phyloP scores from a whole-genome alignment of 2,113 vertebrate genomes.

The Cyanoderma ruficeps region DNA sequence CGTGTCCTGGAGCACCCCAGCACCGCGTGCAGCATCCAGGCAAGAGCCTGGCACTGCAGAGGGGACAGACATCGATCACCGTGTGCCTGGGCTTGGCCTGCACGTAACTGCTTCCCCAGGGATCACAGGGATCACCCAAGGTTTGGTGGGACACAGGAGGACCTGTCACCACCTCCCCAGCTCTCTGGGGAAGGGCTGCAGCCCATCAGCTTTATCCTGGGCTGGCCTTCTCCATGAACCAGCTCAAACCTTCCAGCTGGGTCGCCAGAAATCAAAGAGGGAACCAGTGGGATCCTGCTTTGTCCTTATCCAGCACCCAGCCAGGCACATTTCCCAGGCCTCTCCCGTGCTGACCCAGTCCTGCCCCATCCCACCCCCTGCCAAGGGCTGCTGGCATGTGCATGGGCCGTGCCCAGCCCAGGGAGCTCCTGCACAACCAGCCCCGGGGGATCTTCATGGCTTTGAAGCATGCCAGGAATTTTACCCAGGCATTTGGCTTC shows the following conservation, averaged over 20 bases:
- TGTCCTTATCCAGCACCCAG: background rate
- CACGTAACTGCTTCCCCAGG: background rate
- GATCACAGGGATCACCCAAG: background rate
- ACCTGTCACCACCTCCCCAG: background rate
- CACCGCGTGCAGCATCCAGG: background rate
- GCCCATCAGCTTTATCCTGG: background rate
- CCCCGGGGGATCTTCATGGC: background rate
- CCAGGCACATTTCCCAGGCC: background rate
- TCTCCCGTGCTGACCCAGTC: background rate
- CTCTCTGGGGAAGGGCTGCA: background rate
- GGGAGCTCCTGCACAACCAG: background rate
- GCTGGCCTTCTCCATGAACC: background rate
- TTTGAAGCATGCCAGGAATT: background rate
- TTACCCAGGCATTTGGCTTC: background rate
- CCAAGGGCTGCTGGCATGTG: background rate
- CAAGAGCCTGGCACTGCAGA: background rate
- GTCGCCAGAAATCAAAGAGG: background rate
- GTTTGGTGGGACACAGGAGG: background rate
- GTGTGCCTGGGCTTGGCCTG: background rate
- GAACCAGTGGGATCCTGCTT: background rate
- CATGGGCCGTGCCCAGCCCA: accelerated
- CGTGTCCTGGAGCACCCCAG: background rate
- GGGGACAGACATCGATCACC: too few species aligned
- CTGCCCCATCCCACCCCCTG: background rate
- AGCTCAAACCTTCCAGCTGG: background rate